Evolutionary conservation across 2,888 invertebrate genomes (phyloP).

Genomic region (Campoplex capitator): DNA sequence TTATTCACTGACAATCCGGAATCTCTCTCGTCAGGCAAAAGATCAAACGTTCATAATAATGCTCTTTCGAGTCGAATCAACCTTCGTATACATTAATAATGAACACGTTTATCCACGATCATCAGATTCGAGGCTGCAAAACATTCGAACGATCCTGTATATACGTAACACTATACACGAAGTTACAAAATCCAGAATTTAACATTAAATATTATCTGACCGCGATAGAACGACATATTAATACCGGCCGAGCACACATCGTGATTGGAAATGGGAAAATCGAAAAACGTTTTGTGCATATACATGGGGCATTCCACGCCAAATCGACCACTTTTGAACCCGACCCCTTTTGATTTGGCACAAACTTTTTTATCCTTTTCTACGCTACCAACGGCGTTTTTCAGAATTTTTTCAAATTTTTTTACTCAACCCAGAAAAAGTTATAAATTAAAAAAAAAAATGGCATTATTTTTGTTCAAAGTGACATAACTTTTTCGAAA

Average conservation of each 20-base stretch:
- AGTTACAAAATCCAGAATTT: neutral
- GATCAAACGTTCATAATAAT: constrained; percentile 30
- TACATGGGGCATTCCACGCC: too few relatives aligned
- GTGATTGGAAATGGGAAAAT: constrained; percentile 35
- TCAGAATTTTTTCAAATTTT: too few relatives aligned
- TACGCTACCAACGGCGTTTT: too few relatives aligned
- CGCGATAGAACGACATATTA: constrained; percentile 20
- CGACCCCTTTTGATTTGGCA: too few relatives aligned
- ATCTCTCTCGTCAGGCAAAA: constrained; percentile 10
- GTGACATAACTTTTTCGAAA: too few relatives aligned
- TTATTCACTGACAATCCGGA: constrained; percentile 15
- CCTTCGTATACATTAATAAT: constrained; percentile 12
- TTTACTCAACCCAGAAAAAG: too few relatives aligned
- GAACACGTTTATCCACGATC: neutral
- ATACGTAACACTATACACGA: neutral
- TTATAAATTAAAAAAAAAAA: too few relatives aligned
- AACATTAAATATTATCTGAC: constrained; percentile 44
- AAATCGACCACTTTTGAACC: too few relatives aligned
- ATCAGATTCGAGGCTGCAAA: constrained; percentile 9
- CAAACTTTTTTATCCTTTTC: too few relatives aligned
- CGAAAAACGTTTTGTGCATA: constrained; percentile 30
- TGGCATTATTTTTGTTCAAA: too few relatives aligned
- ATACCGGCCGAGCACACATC: constrained; percentile 25
- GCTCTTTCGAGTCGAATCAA: constrained; percentile 29
- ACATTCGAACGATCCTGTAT: neutral